Conservation (phyloP, 2,888 invertebrate species). For the Polymixis lichenea region DNA sequence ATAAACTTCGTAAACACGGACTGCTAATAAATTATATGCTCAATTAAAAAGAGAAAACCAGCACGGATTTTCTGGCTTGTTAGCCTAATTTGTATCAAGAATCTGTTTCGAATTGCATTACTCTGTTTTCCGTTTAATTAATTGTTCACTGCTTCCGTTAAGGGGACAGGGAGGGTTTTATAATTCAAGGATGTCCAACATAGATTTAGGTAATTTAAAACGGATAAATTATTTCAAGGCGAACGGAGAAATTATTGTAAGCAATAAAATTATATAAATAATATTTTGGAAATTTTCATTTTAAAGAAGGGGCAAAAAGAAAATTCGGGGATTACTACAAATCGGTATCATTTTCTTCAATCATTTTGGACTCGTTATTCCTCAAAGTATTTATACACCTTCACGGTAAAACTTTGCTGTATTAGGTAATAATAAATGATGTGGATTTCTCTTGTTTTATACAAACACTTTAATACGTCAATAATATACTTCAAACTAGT, state of each 20-base stretch:
- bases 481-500: too few relatives aligned
- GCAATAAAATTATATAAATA: background rate
- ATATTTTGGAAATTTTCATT: background rate
- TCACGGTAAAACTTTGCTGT: too few relatives aligned
- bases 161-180: slow-evolving; percentile 2
- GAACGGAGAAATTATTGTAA: background rate
- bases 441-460: too few relatives aligned
- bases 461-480: too few relatives aligned
- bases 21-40: slow-evolving; percentile 72
- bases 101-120: slow-evolving; percentile 66
- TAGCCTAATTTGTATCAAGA: slow-evolving; percentile 73
- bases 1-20: slow-evolving; percentile 62
- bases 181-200: slow-evolving; percentile 5
- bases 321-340: background rate
- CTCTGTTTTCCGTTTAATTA: slow-evolving; percentile 53
- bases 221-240: background rate
- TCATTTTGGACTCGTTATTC: background rate
- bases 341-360: background rate
- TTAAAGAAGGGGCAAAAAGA: too few relatives aligned
- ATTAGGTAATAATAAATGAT: too few relatives aligned
- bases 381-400: too few relatives aligned
- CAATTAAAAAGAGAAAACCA: slow-evolving; percentile 76
- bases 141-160: slow-evolving; percentile 24
- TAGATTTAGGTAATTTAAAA: slow-evolving; percentile 8
- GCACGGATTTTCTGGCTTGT: slow-evolving; percentile 71